phyloP scores from a whole-genome alignment of 2,888 invertebrate species.

The Strigamia maritima region DNA sequence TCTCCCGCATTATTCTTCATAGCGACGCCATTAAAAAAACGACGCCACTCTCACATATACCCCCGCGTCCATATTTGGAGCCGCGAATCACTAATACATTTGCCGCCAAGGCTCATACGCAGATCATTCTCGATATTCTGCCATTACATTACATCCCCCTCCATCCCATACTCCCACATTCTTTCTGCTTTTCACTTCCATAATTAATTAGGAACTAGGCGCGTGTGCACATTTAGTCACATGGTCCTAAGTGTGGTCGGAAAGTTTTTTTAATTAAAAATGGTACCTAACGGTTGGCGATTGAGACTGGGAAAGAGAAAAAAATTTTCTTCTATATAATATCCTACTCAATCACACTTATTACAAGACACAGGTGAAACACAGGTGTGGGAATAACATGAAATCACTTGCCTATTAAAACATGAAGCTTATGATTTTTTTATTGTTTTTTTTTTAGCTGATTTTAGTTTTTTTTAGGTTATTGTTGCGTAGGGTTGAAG shows the following conservation, averaged over 20 bases:
- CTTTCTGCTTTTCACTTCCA: constrained; percentile 4
- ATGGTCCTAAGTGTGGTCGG: constrained; percentile 23
- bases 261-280: constrained; percentile 19
- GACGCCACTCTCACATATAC: not conserved
- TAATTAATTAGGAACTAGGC: constrained; percentile 17
- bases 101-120: constrained; percentile 20
- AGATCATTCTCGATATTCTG: constrained; percentile 20
- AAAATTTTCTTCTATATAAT: not conserved
- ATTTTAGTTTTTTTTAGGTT: not conserved
- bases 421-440: not conserved
- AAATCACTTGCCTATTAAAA: not conserved
- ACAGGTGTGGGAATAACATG: constrained; percentile 1
- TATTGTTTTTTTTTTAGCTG: not conserved
- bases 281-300: constrained; percentile 1
- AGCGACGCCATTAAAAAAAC: constrained; percentile 15
- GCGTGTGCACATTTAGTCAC: constrained; percentile 1
- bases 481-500: not conserved
- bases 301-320: not conserved
- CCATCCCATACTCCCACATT: not conserved
- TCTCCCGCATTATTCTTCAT: constrained; percentile 16
- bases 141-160: not conserved
- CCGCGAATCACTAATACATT: constrained; percentile 23
- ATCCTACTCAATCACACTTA: constrained; percentile 19
- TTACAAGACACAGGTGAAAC: constrained; percentile 6
- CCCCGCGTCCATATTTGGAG: constrained; percentile 19